Conservation (phyloP, 1,140 invertebrate genomes). For the Platorchestia sp. region DNA sequence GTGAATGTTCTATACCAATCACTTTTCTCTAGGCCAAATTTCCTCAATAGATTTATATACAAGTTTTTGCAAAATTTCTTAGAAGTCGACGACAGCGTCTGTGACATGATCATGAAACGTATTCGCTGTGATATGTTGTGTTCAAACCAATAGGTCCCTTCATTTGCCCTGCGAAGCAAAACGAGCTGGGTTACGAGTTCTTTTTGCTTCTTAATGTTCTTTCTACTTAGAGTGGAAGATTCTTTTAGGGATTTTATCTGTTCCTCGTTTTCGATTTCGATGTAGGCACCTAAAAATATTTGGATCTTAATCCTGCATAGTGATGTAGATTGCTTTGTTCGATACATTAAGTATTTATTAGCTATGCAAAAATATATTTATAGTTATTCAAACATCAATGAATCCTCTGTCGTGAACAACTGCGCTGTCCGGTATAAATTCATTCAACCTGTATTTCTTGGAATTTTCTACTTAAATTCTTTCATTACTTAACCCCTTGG, state of each 20-base stretch:
- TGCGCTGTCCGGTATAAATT: background rate
- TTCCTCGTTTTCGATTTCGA: background rate
- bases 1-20: background rate
- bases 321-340: background rate
- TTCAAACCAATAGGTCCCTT: too few species aligned
- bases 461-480: background rate
- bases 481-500: too few species aligned
- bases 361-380: background rate
- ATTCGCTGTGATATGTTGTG: background rate
- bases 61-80: background rate
- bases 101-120: background rate
- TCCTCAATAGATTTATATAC: background rate
- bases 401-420: too few species aligned
- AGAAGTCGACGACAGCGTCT: background rate
- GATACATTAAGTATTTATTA: background rate
- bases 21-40: background rate
- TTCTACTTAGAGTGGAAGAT: background rate
- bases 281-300: background rate
- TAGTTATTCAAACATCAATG: too few species aligned
- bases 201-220: background rate
- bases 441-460: too few species aligned
- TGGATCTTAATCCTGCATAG: background rate
- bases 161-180: background rate
- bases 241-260: background rate
- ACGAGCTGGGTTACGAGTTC: too few species aligned